Base-by-base conservation (phyloP, 1,140 invertebrate genomes). In the Formica selysi region DNA sequence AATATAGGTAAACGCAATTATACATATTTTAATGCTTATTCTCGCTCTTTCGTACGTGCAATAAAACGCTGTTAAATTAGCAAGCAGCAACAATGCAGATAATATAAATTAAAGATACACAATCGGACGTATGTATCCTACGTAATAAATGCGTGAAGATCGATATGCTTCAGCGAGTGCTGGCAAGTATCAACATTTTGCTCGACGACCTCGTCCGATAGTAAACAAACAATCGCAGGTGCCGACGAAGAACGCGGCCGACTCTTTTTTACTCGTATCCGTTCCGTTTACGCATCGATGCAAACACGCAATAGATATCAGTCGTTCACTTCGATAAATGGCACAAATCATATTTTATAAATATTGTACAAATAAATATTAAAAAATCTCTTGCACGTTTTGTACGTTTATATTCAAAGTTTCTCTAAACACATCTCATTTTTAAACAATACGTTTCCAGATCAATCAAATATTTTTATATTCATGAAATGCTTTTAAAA, bases 181-280 rank as follows among this genome's bases (percentile, higher is more conserved):
- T 38, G 8, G 19, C 65, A 16, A 41, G 11, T 51, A 73, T 76
- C 74, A 62, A 38, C 48, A 26, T 61, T 68, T 59, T 29, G 41
- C 29, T 19, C 38, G 41, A 74, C 19, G 57, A 81, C 38, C 68
- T 67, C 41, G 26, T 54, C n/a, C 32, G 44, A 74, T 26, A 13
- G 22, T n/a, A 86, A 32, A 70, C 48, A 87, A 87, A 87, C 38
- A 73, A 71, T 81, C 29, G 26, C 44, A 44, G 57, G 44, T 22
- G 65, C 48, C 48, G 54, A 70, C 38, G 44, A 44, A 19, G 29
- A 54, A 36, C 41, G 22, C 19, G 85, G 32, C 61, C 62, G 19
- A 32, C 48, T 51, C 36, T 87, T 76, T 81, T 59, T 67, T 29
- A 11, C n/a, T 76, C 62, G 29, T 68, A 65, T 36, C 32, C 26